Conservation (phyloP, 2,888 invertebrate species). For the Eurois occulta region DNA sequence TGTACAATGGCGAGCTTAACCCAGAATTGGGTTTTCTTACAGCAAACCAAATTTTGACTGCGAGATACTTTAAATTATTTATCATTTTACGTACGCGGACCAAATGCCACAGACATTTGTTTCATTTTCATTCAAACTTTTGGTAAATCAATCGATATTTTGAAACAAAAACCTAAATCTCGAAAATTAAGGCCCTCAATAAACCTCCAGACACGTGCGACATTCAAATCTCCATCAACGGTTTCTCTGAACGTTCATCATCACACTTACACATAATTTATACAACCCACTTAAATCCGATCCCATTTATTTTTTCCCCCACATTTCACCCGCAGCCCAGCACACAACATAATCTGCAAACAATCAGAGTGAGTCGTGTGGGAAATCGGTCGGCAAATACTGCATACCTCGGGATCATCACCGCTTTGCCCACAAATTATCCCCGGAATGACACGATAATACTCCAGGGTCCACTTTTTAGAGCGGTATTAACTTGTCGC, state of each 20-base stretch:
- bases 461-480: slow-evolving; percentile 56
- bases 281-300: slow-evolving; percentile 36
- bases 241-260: slow-evolving; percentile 51
- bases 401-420: slow-evolving; percentile 62
- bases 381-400: slow-evolving; percentile 47
- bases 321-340: slow-evolving; percentile 43
- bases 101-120: not conserved
- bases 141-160: not conserved
- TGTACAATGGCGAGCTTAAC: too few relatives aligned
- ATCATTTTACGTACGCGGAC: not conserved
- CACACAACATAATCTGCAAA: slow-evolving; percentile 53
- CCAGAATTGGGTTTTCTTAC: too few relatives aligned
- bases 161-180: not conserved
- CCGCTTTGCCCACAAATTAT: slow-evolving; percentile 65
- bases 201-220: slow-evolving; percentile 21
- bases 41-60: too few relatives aligned
- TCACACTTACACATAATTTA: slow-evolving; percentile 53
- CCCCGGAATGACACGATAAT: slow-evolving; percentile 71
- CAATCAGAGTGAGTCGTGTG: slow-evolving; percentile 47
- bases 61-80: too few relatives aligned
- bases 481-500: slow-evolving; percentile 65
- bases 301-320: slow-evolving; percentile 56
- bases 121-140: not conserved
- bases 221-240: slow-evolving; percentile 48
- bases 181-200: not conserved